Evolutionary conservation across 2,113 vertebrate genomes (phyloP), one percentile per base, ranked within the genome.

Genomic region (Gallinago media): DNA sequence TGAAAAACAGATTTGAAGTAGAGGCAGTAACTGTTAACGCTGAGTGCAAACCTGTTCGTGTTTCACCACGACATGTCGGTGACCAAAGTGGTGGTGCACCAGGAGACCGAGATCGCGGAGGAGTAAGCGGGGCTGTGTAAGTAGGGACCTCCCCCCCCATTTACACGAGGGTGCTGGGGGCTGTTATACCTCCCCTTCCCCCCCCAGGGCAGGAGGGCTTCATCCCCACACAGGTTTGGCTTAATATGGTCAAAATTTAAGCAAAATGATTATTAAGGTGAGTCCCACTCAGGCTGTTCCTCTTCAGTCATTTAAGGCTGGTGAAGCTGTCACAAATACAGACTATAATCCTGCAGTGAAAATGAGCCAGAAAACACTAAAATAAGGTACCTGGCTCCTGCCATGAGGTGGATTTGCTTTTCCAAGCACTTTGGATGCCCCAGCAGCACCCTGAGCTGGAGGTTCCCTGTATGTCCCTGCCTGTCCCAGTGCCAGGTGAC

Each of bases 11-110:
- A n/a, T n/a, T n/a, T n/a, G n/a, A n/a, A n/a, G n/a, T n/a, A n/a
- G n/a, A n/a, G n/a, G n/a, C n/a, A n/a, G n/a, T n/a, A n/a, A n/a
- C n/a, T n/a, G n/a, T n/a, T n/a, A n/a, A n/a, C n/a, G n/a, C n/a
- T n/a, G n/a, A n/a, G n/a, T n/a, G n/a, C n/a, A n/a, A n/a, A n/a
- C n/a, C n/a, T n/a, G n/a, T n/a, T n/a, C n/a, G n/a, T n/a, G n/a
- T n/a, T n/a, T n/a, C 99, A 99, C 91, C 99, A 99, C 2, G 99
- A 99, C 95, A 99, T 99, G 99, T 99, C 99, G 6, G 99, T 99
- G 96, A 99, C 99, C 97, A 99, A 99, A 97, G 99, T 99, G 92
- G 99, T 99, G 4, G 99, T 99, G 91, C 99, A 99, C 96, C 99
- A 99, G 98, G 99, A 99, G 97, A 99, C 99, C 0, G 99, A 99